These are phyloP conservation scores for Unio pictorum DNA, from an alignment of 2,888 invertebrate genomes.

Conservation along the genomic window DNA sequence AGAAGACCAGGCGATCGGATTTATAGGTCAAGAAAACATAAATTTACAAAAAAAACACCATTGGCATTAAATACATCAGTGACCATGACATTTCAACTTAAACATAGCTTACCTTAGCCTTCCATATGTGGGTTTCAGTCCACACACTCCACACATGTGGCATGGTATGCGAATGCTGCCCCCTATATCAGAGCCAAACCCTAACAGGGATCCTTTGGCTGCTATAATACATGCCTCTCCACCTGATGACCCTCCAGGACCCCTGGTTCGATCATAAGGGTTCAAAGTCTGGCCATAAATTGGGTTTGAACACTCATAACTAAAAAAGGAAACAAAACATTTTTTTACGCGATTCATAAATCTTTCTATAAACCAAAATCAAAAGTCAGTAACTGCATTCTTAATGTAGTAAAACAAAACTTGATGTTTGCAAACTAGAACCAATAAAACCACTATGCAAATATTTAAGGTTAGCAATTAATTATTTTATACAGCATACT, in stretches of 20 bases:
- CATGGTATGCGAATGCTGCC: slow-evolving; percentile 74
- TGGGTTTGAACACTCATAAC: slow-evolving; percentile 57
- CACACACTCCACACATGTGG: slow-evolving; percentile 72
- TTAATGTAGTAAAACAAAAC: too few relatives aligned
- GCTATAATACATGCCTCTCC: slow-evolving; percentile 72
- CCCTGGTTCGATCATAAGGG: slow-evolving; percentile 66
- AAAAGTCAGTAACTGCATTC: too few relatives aligned
- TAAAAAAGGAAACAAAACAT: slow-evolving; percentile 13
- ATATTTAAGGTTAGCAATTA: too few relatives aligned
- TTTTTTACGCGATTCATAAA: neutral
- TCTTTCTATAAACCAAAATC: too few relatives aligned
- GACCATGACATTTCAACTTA: too few relatives aligned
- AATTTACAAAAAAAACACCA: too few relatives aligned
- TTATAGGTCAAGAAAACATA: too few relatives aligned
- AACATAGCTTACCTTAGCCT: slow-evolving; percentile 60
- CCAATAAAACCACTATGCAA: too few relatives aligned
- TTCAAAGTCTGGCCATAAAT: slow-evolving; percentile 66
- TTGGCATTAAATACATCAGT: too few relatives aligned
- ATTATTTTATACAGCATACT: too few relatives aligned
- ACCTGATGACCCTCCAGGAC: slow-evolving; percentile 73
- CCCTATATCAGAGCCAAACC: slow-evolving; percentile 72
- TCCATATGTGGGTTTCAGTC: slow-evolving; percentile 71
- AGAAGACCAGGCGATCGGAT: too few relatives aligned
- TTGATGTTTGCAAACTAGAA: too few relatives aligned
- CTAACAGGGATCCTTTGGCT: slow-evolving; percentile 68